phyloP scores from a whole-genome alignment of 2,797 vertebrate species.

The Danionella dracula region DNA sequence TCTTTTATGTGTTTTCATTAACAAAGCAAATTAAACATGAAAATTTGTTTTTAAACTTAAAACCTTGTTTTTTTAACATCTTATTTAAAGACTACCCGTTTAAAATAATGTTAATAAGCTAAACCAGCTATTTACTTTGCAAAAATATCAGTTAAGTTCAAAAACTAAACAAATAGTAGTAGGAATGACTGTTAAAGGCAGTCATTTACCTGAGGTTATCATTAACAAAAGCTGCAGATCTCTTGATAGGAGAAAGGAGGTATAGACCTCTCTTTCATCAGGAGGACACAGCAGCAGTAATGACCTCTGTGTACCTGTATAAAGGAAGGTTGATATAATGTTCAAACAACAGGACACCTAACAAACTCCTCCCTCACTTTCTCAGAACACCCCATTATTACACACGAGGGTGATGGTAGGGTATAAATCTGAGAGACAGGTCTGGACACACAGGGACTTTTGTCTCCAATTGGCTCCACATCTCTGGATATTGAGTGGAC shows the following conservation, averaged over 20 bases:
- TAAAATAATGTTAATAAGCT: not conserved
- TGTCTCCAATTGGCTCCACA: constrained; percentile 44
- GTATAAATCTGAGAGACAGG: constrained; percentile 62
- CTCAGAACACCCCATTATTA: constrained; percentile 48
- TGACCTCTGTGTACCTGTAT: constrained; percentile 13
- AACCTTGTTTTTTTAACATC: no score
- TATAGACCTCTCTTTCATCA: constrained; percentile 16
- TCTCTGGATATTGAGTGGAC: not conserved
- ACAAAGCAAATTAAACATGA: no score
- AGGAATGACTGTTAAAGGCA: not conserved
- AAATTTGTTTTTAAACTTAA: no score
- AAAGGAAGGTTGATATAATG: constrained; percentile 43
- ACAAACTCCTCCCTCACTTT: constrained; percentile 1
- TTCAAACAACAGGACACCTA: constrained; percentile 10
- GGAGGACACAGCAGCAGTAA: constrained; percentile 21
- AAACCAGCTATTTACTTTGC: no score
- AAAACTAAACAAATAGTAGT: not conserved
- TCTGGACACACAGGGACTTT: constrained; percentile 57
- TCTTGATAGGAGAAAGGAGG: constrained; percentile 2
- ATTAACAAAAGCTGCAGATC: constrained; percentile 8
- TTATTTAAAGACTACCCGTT: no score
- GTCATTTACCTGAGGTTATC: not conserved
- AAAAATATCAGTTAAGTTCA: no score
- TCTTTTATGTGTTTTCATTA: no score
- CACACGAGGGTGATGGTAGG: constrained; percentile 50